Percentiles rank a stretch among this genome's conserved stretches.
These are phyloP conservation scores for Idaea straminata DNA, from an alignment of 2,888 invertebrate species.

Conservation along the genomic window DNA sequence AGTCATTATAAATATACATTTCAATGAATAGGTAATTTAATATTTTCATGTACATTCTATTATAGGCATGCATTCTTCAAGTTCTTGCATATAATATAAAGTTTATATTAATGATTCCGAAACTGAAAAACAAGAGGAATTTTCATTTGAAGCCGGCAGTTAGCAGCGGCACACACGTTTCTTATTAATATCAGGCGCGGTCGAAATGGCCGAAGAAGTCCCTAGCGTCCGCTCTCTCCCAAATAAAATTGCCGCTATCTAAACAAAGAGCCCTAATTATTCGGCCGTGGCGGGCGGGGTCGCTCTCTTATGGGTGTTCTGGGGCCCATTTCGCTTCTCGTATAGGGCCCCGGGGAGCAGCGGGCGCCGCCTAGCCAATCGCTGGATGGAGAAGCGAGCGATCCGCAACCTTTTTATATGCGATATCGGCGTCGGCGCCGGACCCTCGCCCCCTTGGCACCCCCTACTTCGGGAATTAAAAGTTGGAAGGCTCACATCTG, in stretches of 20 bases:
- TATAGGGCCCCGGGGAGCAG: slow-evolving; percentile 82
- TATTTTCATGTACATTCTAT: background rate
- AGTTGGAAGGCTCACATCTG: slow-evolving; percentile 73
- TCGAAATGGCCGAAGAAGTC: slow-evolving; percentile 77
- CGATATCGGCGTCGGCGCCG: slow-evolving; percentile 74
- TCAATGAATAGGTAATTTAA: too few relatives aligned
- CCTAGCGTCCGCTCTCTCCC: slow-evolving; percentile 77
- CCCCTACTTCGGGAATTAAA: slow-evolving; percentile 68
- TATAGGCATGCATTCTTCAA: slow-evolving; percentile 4
- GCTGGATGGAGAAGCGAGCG: slow-evolving; percentile 77
- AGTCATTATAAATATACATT: background rate
- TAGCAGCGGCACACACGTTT: slow-evolving; percentile 67
- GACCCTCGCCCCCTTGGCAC: slow-evolving; percentile 49
- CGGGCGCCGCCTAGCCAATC: slow-evolving; percentile 84
- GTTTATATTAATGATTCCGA: slow-evolving; percentile 19
- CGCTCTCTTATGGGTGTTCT: slow-evolving; percentile 85
- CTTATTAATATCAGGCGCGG: slow-evolving; percentile 78
- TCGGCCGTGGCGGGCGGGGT: slow-evolving; percentile 83
- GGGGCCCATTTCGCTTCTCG: slow-evolving; percentile 84
- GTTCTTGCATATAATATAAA: background rate
- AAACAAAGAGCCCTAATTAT: slow-evolving; percentile 84
- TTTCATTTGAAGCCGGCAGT: slow-evolving; percentile 46
- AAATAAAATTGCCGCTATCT: slow-evolving; percentile 82
- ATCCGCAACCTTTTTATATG: slow-evolving; percentile 80
- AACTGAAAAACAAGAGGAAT: slow-evolving; percentile 47